These are phyloP conservation scores for Idris sp. DNA, from an alignment of 1,140 invertebrate species.

Conservation along the genomic window DNA sequence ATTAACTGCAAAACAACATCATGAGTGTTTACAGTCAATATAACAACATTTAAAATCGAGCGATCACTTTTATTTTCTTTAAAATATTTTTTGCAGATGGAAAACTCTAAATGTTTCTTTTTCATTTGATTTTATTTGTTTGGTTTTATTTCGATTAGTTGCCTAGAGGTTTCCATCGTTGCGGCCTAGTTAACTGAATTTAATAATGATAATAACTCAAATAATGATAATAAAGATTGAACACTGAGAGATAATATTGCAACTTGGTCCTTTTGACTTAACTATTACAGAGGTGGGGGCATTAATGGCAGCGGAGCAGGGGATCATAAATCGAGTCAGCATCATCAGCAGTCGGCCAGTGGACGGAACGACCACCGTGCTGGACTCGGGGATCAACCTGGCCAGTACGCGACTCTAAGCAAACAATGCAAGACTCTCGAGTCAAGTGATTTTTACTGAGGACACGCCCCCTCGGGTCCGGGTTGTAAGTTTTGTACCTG, in stretches of 20 bases:
- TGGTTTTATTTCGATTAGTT: neutral
- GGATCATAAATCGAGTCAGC: constrained; percentile 77
- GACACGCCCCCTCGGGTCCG: constrained; percentile 79
- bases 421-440: constrained; percentile 97
- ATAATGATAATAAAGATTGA: too few species aligned
- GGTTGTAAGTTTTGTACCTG: constrained; percentile 68
- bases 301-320: constrained; percentile 76
- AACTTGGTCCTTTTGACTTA: constrained; percentile 71
- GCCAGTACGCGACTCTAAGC: constrained; percentile 93
- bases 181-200: constrained; percentile 36
- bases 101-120: constrained; percentile 9
- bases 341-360: constrained; percentile 78
- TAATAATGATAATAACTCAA: too few species aligned
- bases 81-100: constrained; percentile 14
- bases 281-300: constrained; percentile 77
- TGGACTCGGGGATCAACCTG: constrained; percentile 80
- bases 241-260: constrained; percentile 72
- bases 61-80: constrained; percentile 30
- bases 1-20: constrained; percentile 23
- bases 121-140: neutral
- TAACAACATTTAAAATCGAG: constrained; percentile 16
- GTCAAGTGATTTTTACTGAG: constrained; percentile 96
- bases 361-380: constrained; percentile 78
- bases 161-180: constrained; percentile 33
- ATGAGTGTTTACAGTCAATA: constrained; percentile 45